Base-by-base conservation (phyloP, 2,888 invertebrate species). In the Dryocosmus kuriphilus region DNA sequence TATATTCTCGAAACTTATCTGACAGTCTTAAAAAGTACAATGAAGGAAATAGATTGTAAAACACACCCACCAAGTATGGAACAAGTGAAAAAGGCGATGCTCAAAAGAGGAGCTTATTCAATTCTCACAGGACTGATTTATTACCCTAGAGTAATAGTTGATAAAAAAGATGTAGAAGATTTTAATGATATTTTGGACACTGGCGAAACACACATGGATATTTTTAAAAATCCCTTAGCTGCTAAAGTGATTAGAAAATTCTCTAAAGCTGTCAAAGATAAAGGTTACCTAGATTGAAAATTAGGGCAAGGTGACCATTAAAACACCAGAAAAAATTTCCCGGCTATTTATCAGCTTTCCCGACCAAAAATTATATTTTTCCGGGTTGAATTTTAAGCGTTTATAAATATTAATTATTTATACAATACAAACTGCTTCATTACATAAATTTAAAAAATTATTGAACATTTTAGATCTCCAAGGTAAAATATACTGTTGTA, bases 131-230 rank as follows among this genome's bases (percentile, higher is more conserved):
- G 84, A 1, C 7, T 88, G 0, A 67, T 83, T 2, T 82, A 86
- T n/a, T 78, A 80, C 73, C 82, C 86, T 0, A 81, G 86, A 55
- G 86, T 88, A 84, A 74, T 88, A 7, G 85, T 80, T 2, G 83
- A 83, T 11, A 76, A 73, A 0, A 83, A 81, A 11, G 84, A 87
- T 24, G 46, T 82, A 2, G 86, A 87, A 32, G 77, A 74, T n/a
- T 83, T 87, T 7, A 80, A 78, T 1, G 63, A 82, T 1, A 11
- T 85, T 4, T 11, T 67, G 27, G 24, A 41, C 2, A 27, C 27
- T 7, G 86, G 86, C 0, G 51, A 81, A 1, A 84, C 85, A 0
- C 81, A 73, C n/a, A 77, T 86, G 82, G 75, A 88, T 60, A 80
- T 85, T 9, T 85, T 88, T n/a, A 85, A 81, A n/a, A 86, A 86